A percentile compares a stretch with the other conserved stretches of the same genome.
These are phyloP conservation scores for Helarctos malayanus DNA, from an alignment of 2,797 vertebrate species.

Conservation along the genomic window DNA sequence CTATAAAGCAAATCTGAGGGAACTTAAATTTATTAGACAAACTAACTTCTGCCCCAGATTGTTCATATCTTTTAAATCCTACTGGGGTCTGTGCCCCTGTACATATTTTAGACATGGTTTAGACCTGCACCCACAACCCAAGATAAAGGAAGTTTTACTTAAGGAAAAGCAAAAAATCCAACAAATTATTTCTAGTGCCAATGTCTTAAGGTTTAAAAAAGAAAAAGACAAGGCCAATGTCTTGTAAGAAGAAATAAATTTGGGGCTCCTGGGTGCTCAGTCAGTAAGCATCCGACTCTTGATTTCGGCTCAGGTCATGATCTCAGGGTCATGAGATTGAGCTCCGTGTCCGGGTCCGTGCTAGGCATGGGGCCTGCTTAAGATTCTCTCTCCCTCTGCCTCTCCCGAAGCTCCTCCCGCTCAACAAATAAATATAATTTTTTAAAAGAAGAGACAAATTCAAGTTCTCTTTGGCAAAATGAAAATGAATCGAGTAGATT, in stretches of 20 bases:
- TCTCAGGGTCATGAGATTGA: background rate
- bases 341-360: background rate
- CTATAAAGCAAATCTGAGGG: background rate
- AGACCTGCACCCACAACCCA: background rate
- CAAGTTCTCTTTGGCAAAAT: slow-evolving; percentile 54
- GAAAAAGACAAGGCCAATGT: background rate
- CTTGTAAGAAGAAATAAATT: slow-evolving; percentile 21
- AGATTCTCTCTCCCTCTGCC: background rate
- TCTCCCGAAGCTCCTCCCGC: background rate
- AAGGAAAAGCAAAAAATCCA: background rate
- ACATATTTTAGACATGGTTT: background rate
- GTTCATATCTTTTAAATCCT: background rate
- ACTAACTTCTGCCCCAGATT: background rate
- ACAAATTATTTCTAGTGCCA: background rate
- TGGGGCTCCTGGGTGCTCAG: background rate
- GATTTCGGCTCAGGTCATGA: background rate
- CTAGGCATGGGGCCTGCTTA: background rate
- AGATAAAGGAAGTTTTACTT: background rate
- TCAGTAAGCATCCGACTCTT: background rate
- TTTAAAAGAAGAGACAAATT: slow-evolving; percentile 20
- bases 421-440: background rate
- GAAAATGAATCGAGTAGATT: background rate
- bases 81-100: background rate
- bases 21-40: slow-evolving; percentile 34
- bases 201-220: background rate